These are phyloP conservation scores for Acanthochromis polyacanthus DNA, from an alignment of 2,113 vertebrate genomes.

Conservation along the genomic window DNA sequence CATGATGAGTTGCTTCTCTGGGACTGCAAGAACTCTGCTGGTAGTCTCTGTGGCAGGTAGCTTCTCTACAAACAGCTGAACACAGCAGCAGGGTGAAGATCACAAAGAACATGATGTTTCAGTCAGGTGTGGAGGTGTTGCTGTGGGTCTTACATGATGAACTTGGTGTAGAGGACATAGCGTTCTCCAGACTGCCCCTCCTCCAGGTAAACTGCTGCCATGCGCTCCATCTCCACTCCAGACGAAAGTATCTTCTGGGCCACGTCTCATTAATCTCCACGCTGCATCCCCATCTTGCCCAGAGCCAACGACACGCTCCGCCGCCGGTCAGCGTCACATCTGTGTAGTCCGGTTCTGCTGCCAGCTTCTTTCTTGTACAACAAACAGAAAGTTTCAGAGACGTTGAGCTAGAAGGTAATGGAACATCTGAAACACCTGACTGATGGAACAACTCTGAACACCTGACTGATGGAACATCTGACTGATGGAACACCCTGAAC, in stretches of 20 bases:
- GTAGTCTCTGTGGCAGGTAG: constrained; percentile 94
- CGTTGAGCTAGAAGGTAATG: not conserved
- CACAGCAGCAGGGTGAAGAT: constrained; percentile 36
- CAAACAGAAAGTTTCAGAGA: not conserved
- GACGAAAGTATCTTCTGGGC: constrained; percentile 93
- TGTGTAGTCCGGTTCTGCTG: constrained; percentile 92
- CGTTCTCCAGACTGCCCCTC: constrained; percentile 97
- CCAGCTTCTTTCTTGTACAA: constrained; percentile 90
- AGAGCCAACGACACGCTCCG: constrained; percentile 93
- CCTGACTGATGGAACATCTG: no score
- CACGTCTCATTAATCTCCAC: constrained; percentile 93
- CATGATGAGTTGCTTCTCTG: constrained; percentile 96
- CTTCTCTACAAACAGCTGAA: constrained; percentile 97
- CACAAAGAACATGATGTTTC: no score
- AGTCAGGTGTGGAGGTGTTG: no score
- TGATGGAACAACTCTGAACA: no score
- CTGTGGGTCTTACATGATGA: constrained; percentile 88
- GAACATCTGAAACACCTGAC: no score
- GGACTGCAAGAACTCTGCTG: constrained; percentile 89
- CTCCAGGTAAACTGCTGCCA: constrained; percentile 93
- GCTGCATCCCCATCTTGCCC: constrained; percentile 92
- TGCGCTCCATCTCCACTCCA: constrained; percentile 96
- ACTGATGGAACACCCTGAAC: no score
- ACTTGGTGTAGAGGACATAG: constrained; percentile 96
- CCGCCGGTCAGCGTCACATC: constrained; percentile 92